Conservation (phyloP, 2,888 invertebrate species). For the Sarcophaga rosellei region DNA sequence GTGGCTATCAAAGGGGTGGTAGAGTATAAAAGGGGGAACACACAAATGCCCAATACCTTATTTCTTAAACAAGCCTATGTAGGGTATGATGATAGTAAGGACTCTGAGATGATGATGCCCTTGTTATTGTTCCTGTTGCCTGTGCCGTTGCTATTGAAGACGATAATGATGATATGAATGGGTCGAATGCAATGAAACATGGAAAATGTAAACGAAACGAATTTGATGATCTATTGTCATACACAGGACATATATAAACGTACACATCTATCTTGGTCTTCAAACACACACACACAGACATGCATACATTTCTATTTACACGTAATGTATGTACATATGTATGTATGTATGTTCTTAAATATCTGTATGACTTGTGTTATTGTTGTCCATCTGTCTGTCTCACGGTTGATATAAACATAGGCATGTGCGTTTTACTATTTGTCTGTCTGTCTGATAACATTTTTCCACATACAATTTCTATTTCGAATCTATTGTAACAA, state of each 20-base stretch:
- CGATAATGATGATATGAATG: constrained; percentile 38
- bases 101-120: constrained; percentile 1
- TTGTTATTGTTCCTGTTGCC: background rate
- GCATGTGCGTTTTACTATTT: constrained; percentile 11
- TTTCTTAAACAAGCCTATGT: background rate
- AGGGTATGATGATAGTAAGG: constrained; percentile 21
- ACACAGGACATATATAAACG: constrained; percentile 54
- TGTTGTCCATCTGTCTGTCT: constrained; percentile 23
- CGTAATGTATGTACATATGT: constrained; percentile 28
- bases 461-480: constrained; percentile 24
- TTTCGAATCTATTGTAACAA: background rate
- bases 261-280: background rate
- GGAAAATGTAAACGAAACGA: constrained; percentile 77
- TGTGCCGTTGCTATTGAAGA: constrained; percentile 14
- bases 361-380: constrained; percentile 40
- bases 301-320: background rate
- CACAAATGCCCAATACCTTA: background rate
- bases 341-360: constrained; percentile 52
- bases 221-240: constrained; percentile 81
- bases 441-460: constrained; percentile 36
- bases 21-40: background rate
- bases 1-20: background rate
- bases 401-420: background rate
- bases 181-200: constrained; percentile 53
- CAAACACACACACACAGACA: background rate